Percentiles rank a stretch among this genome's conserved stretches.
phyloP scores from a whole-genome alignment of 2,113 vertebrate species.

The Puffinus mauretanicus region DNA sequence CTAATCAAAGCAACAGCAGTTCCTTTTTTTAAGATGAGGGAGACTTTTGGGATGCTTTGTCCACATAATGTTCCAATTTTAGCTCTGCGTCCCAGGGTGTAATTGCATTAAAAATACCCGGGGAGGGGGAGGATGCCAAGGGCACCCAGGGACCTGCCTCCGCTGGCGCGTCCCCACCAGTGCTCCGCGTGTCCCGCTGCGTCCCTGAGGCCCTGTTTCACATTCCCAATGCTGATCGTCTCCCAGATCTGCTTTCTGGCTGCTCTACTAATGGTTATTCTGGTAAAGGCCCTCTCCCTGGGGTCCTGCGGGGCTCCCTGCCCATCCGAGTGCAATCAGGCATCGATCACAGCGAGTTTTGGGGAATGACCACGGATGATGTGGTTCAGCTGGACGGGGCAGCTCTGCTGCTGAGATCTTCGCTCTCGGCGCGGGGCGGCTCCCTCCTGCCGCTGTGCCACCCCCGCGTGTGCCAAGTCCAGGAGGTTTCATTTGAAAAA shows the following conservation, averaged over 20 bases:
- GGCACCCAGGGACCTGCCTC: not conserved
- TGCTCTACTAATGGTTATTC: constrained; percentile 12
- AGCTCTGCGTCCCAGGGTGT: constrained; percentile 26
- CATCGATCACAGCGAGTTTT: rapidly evolving
- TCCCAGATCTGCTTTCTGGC: constrained; percentile 20
- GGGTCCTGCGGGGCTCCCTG: rapidly evolving
- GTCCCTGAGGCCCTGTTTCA: not conserved
- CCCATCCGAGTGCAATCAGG: rapidly evolving
- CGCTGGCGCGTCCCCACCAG: not conserved
- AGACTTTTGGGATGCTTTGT: constrained; percentile 52
- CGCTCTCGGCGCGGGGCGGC: rapidly evolving
- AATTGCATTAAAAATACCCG: constrained; percentile 53
- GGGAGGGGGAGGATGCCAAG: constrained; percentile 27
- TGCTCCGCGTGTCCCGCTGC: not conserved
- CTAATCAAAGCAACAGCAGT: constrained; percentile 25
- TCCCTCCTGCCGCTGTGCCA: not conserved
- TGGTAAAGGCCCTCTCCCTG: not conserved
- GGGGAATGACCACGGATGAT: rapidly evolving
- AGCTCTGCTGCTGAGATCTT: not conserved
- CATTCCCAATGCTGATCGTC: not conserved
- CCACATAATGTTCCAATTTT: constrained; percentile 66
- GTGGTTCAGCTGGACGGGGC: rapidly evolving
- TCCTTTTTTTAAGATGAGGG: not conserved
- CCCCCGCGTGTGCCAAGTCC: rapidly evolving
- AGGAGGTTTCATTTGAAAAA: not conserved